These are phyloP conservation scores for Antechinus stuartii DNA, from an alignment of 2,113 vertebrate species.

Conservation along the genomic window DNA sequence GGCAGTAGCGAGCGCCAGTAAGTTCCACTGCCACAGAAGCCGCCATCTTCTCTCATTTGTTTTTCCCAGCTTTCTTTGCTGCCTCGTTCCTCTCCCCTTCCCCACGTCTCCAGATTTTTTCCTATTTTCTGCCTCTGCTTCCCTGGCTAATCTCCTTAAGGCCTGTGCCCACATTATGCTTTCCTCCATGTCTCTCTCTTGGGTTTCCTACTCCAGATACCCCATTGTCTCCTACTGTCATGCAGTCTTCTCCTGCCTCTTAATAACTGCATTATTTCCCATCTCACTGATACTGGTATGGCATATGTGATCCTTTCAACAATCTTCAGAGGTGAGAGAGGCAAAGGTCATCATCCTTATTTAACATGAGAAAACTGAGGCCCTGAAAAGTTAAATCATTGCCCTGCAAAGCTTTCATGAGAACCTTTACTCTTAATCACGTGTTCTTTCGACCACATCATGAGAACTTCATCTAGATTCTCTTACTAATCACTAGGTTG, in stretches of 20 bases:
- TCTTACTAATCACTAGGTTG: too few species aligned
- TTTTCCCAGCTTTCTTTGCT: constrained; percentile 53
- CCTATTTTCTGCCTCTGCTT: neutral
- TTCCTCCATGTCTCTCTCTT: neutral
- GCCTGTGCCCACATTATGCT: neutral
- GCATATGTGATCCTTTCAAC: neutral
- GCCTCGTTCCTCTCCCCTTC: constrained; percentile 63
- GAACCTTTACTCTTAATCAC: neutral
- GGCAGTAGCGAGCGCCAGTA: neutral
- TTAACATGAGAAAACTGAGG: neutral
- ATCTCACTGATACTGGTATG: neutral
- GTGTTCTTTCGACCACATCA: neutral
- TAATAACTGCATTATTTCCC: too few species aligned
- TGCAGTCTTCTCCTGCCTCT: too few species aligned
- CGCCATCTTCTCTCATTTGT: neutral
- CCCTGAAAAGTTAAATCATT: neutral
- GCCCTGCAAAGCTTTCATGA: neutral
- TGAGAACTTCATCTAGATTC: too few species aligned
- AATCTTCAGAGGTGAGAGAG: neutral
- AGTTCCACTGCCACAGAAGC: neutral
- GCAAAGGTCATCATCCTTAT: too few species aligned
- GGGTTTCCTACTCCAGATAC: neutral
- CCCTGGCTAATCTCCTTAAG: neutral
- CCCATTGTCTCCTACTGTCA: neutral
- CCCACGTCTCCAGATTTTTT: neutral